A percentile compares a stretch with the other conserved stretches of the same genome.
Conservation (phyloP, 2,888 invertebrate species). For the Drosophila meridiana region DNA sequence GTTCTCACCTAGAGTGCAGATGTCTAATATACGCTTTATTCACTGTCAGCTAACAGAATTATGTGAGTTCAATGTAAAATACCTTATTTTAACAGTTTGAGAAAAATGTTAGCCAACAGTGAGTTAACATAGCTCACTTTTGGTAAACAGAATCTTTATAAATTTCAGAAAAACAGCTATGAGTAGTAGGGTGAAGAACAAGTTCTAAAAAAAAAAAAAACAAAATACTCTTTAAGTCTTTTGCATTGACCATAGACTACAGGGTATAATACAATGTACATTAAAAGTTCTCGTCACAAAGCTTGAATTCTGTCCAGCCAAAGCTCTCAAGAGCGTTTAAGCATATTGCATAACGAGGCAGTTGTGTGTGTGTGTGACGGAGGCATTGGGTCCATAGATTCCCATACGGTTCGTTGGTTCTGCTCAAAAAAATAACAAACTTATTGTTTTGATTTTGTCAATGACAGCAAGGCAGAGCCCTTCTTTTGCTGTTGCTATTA, state of each 20-base stretch:
- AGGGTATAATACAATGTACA: not conserved
- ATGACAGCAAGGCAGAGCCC: constrained; percentile 55
- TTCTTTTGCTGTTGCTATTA: constrained; percentile 7
- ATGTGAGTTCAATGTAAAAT: no score
- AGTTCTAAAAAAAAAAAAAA: not conserved
- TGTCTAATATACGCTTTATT: no score
- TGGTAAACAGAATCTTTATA: no score
- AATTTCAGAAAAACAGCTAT: no score
- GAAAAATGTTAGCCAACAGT: no score
- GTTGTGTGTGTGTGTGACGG: not conserved
- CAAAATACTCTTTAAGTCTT: not conserved
- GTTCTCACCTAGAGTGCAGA: no score
- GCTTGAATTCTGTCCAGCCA: constrained; percentile 15
- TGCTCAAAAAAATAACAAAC: constrained; percentile 69
- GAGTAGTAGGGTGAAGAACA: no score
- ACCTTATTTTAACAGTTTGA: no score
- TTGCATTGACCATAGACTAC: not conserved
- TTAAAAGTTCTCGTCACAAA: constrained; percentile 21
- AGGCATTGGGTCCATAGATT: not conserved
- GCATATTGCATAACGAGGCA: constrained; percentile 48
- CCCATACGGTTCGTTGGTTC: constrained; percentile 61
- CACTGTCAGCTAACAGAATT: no score
- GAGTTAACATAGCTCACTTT: no score
- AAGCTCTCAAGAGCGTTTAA: constrained; percentile 13
- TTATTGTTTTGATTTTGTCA: constrained; percentile 80